These are phyloP conservation scores for Anomalospiza imberbis DNA, from an alignment of 2,797 vertebrate genomes.

Conservation along the genomic window DNA sequence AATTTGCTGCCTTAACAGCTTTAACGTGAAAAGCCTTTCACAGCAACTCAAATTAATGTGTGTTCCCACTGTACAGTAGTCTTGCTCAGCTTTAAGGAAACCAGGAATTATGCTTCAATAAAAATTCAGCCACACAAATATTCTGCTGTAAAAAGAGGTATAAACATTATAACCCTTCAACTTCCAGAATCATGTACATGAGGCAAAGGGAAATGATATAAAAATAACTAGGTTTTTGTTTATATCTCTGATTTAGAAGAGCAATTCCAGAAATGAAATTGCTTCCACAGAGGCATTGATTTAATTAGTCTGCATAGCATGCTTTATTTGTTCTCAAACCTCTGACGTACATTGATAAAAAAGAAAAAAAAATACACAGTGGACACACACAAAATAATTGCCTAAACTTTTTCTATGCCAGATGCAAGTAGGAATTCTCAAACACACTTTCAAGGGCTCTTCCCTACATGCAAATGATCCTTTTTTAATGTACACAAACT, in stretches of 20 bases:
- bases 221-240: constrained; percentile 64
- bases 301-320: constrained; percentile 51
- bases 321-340: constrained; percentile 5
- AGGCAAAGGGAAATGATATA: constrained; percentile 44
- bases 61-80: constrained; percentile 13
- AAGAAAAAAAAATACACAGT: background rate
- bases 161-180: constrained; percentile 30
- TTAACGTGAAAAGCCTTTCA: constrained; percentile 17
- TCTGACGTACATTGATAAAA: constrained; percentile 28
- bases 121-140: constrained; percentile 56
- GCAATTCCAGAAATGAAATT: constrained; percentile 62
- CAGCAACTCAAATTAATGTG: background rate
- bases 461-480: background rate
- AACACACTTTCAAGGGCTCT: background rate
- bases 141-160: constrained; percentile 51
- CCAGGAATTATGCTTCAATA: constrained; percentile 51
- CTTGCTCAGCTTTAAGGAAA: constrained; percentile 39
- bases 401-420: background rate
- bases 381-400: constrained; percentile 8
- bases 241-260: constrained; percentile 61
- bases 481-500: background rate
- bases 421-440: background rate
- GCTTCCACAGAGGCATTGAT: constrained; percentile 52
- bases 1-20: background rate
- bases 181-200: constrained; percentile 28